Percentiles rank a stretch among this genome's conserved stretches.
phyloP scores from a whole-genome alignment of 2,888 invertebrate species.

The Cephus sareptanus region DNA sequence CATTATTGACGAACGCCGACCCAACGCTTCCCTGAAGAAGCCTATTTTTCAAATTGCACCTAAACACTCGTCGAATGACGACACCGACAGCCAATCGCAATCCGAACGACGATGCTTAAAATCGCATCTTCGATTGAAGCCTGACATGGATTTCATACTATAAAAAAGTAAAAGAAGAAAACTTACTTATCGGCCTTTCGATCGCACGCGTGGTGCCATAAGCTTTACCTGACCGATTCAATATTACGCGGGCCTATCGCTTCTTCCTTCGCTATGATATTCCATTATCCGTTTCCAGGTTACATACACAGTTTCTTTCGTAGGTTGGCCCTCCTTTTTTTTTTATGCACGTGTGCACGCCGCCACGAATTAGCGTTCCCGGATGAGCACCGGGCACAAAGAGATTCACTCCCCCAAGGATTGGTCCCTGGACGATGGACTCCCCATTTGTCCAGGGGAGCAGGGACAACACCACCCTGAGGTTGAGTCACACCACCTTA shows the following conservation, averaged over 20 bases:
- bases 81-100: no score
- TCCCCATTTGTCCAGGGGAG: constrained; percentile 24
- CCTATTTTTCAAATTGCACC: no score
- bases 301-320: background rate
- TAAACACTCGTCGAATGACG: no score
- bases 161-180: background rate
- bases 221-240: background rate
- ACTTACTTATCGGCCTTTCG: background rate
- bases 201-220: no score
- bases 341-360: constrained; percentile 40
- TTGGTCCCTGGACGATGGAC: background rate
- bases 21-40: no score
- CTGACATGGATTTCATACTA: no score
- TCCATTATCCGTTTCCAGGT: background rate
- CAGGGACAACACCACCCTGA: constrained; percentile 24
- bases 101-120: no score
- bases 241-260: background rate
- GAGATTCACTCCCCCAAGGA: constrained; percentile 11
- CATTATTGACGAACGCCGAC: no score
- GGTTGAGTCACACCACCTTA: constrained; percentile 18
- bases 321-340: constrained; percentile 1
- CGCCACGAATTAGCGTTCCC: constrained; percentile 39
- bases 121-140: no score
- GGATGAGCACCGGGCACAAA: constrained; percentile 27
- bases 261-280: background rate